phyloP scores from a whole-genome alignment of 2,888 invertebrate species.

The Synanthedon formicaeformis region DNA sequence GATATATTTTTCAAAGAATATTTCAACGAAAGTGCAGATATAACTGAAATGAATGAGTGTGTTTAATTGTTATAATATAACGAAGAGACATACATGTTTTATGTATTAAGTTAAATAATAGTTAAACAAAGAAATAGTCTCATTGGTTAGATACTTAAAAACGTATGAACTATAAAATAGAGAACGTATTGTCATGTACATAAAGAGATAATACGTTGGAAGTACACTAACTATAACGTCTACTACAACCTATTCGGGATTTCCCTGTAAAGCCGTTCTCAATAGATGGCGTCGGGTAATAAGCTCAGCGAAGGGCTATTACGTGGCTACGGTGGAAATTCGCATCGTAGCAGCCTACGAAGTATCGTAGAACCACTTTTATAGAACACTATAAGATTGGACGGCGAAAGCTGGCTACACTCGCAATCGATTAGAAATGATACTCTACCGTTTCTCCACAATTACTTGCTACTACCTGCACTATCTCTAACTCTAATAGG shows the following conservation, averaged over 20 bases:
- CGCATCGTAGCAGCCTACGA: conserved; percentile 42
- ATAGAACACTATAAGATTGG: conserved; percentile 35
- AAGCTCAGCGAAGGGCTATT: conserved; percentile 67
- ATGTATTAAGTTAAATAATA: too few relatives aligned
- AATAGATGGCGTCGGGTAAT: conserved; percentile 66
- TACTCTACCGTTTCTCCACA: conserved; percentile 12
- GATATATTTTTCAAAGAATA: too few relatives aligned
- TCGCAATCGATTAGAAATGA: conserved; percentile 51
- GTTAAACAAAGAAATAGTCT: too few relatives aligned
- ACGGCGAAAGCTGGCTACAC: conserved; percentile 34
- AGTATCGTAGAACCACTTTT: conserved; percentile 48
- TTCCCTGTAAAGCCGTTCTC: conserved; percentile 65
- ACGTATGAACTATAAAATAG: too few relatives aligned
- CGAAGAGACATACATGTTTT: too few relatives aligned
- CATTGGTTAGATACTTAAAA: too few relatives aligned
- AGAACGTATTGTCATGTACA: conserved; percentile 22
- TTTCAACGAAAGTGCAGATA: too few relatives aligned
- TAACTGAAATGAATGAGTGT: too few relatives aligned
- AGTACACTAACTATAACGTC: conserved; percentile 42
- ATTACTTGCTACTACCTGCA: too few relatives aligned
- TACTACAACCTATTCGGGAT: conserved; percentile 61
- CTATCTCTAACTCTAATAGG: conserved; percentile 29
- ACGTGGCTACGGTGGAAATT: conserved; percentile 51
- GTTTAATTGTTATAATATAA: too few relatives aligned
- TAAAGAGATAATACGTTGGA: conserved; percentile 40